These are phyloP conservation scores for Pluvialis apricaria DNA, from an alignment of 2,113 vertebrate species.

Conservation along the genomic window DNA sequence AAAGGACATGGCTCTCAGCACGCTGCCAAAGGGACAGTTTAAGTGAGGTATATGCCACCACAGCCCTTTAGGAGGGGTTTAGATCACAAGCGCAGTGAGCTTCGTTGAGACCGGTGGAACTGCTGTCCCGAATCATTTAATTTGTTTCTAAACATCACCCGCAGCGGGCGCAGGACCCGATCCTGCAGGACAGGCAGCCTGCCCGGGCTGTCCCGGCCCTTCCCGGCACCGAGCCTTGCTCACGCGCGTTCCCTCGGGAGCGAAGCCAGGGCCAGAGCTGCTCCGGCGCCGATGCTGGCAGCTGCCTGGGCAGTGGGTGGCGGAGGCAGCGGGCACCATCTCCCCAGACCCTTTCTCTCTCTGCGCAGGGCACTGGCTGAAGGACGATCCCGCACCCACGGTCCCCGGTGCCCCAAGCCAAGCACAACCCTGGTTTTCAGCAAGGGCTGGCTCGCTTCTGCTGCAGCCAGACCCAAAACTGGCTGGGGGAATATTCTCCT, in stretches of 20 bases:
- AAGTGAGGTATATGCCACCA: background rate
- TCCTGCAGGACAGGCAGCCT: background rate
- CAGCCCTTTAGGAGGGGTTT: background rate
- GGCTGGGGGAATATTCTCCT: background rate
- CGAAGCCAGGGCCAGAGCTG: background rate
- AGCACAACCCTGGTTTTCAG: background rate
- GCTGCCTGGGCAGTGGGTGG: background rate
- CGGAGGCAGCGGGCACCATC: fast-evolving
- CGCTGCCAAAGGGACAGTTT: background rate
- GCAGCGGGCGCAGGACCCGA: background rate
- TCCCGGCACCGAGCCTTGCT: background rate
- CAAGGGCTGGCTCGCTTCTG: background rate
- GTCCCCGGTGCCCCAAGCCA: fast-evolving
- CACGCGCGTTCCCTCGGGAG: fast-evolving
- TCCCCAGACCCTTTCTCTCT: no score
- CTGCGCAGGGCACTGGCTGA: background rate
- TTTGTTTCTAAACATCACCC: background rate
- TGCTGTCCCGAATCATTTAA: background rate
- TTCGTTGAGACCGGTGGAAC: background rate
- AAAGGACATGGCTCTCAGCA: background rate
- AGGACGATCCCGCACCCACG: background rate
- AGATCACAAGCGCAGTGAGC: background rate
- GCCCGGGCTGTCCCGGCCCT: background rate
- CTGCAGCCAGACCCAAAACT: background rate
- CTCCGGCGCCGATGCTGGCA: fast-evolving